Conservation (phyloP, 2,113 vertebrate genomes). For the Actenoides lindsayi region DNA sequence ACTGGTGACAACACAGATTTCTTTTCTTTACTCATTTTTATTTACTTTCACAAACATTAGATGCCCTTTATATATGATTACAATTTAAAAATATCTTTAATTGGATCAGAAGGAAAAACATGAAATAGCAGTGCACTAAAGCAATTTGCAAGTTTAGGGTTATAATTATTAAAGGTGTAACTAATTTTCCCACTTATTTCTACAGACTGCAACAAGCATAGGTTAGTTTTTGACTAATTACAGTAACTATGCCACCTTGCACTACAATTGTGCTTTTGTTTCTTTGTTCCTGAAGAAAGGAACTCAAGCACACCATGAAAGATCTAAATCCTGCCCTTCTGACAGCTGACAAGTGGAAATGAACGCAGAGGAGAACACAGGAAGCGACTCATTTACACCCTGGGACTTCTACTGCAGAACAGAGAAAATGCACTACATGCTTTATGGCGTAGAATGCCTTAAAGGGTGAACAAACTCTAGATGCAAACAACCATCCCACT, state of each 20-base stretch:
- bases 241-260: not conserved
- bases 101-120: not conserved
- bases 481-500: not conserved
- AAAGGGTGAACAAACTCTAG: not conserved
- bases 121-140: not conserved
- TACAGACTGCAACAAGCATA: not conserved
- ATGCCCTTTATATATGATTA: not conserved
- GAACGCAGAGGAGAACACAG: not conserved
- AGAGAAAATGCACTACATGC: not conserved
- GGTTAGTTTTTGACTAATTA: not conserved
- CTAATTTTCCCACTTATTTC: not conserved
- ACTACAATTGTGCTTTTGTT: not conserved
- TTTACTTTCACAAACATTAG: not conserved
- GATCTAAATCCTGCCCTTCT: not conserved
- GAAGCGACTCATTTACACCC: constrained; percentile 31
- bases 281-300: not conserved
- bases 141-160: not conserved
- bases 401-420: not conserved
- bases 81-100: not conserved
- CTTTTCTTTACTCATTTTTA: not conserved
- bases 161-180: not conserved
- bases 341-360: not conserved
- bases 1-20: not conserved
- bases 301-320: not conserved
- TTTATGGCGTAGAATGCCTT: not conserved